These are phyloP conservation scores for Gallinago paraguaiae DNA, from an alignment of 2,113 vertebrate species.

Conservation along the genomic window DNA sequence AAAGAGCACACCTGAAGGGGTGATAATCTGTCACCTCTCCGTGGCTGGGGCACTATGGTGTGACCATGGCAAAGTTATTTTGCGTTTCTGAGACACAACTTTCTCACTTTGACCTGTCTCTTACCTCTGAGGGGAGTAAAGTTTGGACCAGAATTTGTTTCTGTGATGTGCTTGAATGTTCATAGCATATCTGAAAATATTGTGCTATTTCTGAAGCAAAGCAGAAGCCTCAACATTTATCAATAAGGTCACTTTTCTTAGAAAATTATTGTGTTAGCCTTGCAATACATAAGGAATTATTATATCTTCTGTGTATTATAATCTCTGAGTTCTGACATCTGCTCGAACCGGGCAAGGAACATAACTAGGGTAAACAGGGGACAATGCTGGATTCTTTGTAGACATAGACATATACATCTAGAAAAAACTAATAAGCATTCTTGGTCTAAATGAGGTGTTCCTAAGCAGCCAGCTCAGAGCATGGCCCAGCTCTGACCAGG, in stretches of 20 bases:
- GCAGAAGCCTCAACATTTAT: not conserved
- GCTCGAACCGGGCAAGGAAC: not conserved
- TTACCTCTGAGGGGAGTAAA: not conserved
- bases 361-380: not conserved
- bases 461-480: not conserved
- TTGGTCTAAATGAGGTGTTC: not conserved
- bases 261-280: not conserved
- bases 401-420: not conserved
- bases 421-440: not conserved
- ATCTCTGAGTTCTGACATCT: not conserved
- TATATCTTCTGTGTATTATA: not conserved
- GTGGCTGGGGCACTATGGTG: rapidly evolving
- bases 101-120: not conserved
- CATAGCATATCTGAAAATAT: not conserved
- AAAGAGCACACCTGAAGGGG: not conserved
- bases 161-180: not conserved
- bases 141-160: not conserved
- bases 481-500: not conserved
- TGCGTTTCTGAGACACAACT: not conserved
- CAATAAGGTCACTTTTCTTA: not conserved
- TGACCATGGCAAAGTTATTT: not conserved
- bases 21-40: not conserved
- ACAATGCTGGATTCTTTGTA: not conserved
- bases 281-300: not conserved
- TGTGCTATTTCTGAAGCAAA: not conserved